These are phyloP conservation scores for Euschistus heros DNA, from an alignment of 1,140 invertebrate species.

Conservation along the genomic window DNA sequence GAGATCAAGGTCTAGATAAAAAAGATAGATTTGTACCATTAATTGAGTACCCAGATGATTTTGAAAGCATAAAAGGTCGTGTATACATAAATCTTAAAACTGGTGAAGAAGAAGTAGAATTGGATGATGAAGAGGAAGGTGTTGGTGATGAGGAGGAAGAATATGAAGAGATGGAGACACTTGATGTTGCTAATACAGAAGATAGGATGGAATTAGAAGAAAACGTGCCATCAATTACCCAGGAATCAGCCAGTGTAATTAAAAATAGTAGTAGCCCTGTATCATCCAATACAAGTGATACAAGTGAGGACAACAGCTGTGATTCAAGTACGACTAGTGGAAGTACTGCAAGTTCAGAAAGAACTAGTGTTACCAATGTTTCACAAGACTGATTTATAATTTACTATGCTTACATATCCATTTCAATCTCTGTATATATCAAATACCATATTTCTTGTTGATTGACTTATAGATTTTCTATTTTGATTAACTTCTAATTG, in stretches of 20 bases:
- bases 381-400: neutral
- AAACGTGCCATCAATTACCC: neutral
- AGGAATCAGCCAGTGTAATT: neutral
- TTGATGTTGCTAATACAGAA: neutral
- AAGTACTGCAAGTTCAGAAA: neutral
- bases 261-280: neutral
- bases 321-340: neutral
- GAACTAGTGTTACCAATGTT: neutral
- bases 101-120: slow-evolving; percentile 38
- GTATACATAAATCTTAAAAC: slow-evolving; percentile 44
- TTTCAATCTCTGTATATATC: neutral
- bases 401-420: neutral
- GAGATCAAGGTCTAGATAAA: slow-evolving; percentile 33
- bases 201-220: slow-evolving; percentile 20
- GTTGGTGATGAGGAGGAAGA: neutral
- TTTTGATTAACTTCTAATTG: neutral
- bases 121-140: slow-evolving; percentile 21
- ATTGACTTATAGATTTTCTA: neutral
- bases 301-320: slow-evolving; percentile 2
- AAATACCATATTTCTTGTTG: neutral
- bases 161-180: slow-evolving; percentile 11
- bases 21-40: slow-evolving; percentile 29
- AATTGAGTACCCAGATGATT: slow-evolving; percentile 24
- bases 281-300: neutral
- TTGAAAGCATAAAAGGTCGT: slow-evolving; percentile 36